Evolutionary conservation across 2,797 vertebrate species (phyloP), one percentile per base, ranked within the genome.

Genomic region (Argya squamiceps): DNA sequence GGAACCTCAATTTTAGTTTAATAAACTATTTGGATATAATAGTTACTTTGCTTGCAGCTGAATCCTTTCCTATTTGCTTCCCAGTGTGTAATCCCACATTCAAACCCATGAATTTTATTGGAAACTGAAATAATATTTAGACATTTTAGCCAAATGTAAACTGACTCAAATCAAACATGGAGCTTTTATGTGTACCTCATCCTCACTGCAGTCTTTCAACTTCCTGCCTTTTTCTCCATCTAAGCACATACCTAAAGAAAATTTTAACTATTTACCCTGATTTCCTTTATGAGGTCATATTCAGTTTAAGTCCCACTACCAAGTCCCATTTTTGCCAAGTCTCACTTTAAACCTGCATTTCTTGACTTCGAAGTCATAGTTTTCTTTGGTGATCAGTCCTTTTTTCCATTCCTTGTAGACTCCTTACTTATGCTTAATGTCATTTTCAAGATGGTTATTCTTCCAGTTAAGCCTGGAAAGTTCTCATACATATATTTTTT

Each of bases 371-470:
- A 78, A 94, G 74, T 90, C 85, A 92, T 92, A 53, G 62, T 88
- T 96, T 97, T 93, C 88, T 93, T 96, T 93, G 80, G 84, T 96
- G 84, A 92, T 77, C 49, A 10, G 34, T 80, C 32, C 32, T 78
- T 87, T 93, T 96, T 96, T 95, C 92, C 84, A 44, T 53, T 79
- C 24, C 84, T 92, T 87, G 56, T 62, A 92, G 90, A 32, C 24
- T 87, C 30, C 37, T 49, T 74, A 43, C 49, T 92, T 84, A 69
- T 52, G 74, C 47, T 55, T 90, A 94, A 95, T 73, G 67, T 94
- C 41, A 84, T 87, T 96, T 96, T 92, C 92, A 93, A 94, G 91
- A 79, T 89, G 83, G 82, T 88, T 96, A 62, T 92, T 90, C 95
- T 81, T 95, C 85, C 90, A 86, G 18, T 76, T 86, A 90, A 50